A percentile compares a stretch with the other conserved stretches of the same genome.
phyloP scores from a whole-genome alignment of 2,797 vertebrate species.

The Mallotus villosus region DNA sequence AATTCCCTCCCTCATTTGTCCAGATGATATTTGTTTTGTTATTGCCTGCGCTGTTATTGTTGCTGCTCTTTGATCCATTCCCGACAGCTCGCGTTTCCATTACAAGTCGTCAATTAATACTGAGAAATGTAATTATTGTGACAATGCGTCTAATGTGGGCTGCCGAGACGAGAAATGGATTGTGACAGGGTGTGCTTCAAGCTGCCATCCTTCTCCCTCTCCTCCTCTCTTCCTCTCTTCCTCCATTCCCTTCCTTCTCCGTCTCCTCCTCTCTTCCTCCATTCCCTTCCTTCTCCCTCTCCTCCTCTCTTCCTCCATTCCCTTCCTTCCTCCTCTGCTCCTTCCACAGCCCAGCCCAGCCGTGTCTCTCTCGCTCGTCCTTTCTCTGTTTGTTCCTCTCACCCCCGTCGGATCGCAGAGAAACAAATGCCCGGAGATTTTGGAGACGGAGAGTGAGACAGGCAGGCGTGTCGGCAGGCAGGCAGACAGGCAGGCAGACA shows the following conservation, averaged over 20 bases:
- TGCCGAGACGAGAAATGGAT: conserved; percentile 60
- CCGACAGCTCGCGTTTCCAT: conserved; percentile 73
- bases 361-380: conserved; percentile 25
- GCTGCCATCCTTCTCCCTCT: conserved; percentile 50
- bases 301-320: conserved; percentile 22
- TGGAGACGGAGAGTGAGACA: conserved; percentile 3
- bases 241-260: not conserved
- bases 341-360: not conserved
- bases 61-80: conserved; percentile 71
- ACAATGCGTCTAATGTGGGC: conserved; percentile 64
- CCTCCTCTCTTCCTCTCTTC: conserved; percentile 32
- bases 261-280: not conserved
- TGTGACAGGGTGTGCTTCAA: conserved; percentile 64
- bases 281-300: conserved; percentile 38
- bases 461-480: conserved; percentile 6
- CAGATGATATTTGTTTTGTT: conserved; percentile 73
- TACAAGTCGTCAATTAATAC: conserved; percentile 76
- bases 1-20: conserved; percentile 66
- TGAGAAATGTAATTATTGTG: conserved; percentile 75
- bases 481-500: conserved; percentile 8
- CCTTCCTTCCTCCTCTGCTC: not conserved
- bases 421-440: too few species aligned
- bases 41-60: conserved; percentile 67
- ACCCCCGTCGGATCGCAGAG: too few species aligned
- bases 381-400: conserved; percentile 15